Percentiles rank a stretch among this genome's conserved stretches.
These are phyloP conservation scores for Nomada ruficornis DNA, from an alignment of 2,888 invertebrate genomes.

Conservation along the genomic window DNA sequence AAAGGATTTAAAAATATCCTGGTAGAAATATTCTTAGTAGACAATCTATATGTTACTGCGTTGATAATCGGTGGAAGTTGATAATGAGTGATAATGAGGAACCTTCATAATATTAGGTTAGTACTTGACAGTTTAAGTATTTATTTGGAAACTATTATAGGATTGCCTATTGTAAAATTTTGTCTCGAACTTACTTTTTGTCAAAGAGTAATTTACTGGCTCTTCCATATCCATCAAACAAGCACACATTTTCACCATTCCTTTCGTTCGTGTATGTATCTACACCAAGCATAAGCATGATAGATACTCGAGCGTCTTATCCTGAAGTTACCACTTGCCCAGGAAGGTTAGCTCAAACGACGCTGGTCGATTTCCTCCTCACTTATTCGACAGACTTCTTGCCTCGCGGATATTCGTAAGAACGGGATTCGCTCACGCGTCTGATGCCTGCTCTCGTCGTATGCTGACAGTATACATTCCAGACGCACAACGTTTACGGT, in stretches of 20 bases:
- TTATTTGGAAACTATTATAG: no score
- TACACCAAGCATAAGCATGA: neutral
- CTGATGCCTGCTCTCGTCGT: constrained; percentile 42
- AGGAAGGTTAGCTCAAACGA: neutral
- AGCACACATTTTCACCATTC: neutral
- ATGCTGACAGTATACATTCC: constrained; percentile 53
- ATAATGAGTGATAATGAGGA: no score
- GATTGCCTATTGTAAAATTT: neutral
- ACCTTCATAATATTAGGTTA: no score
- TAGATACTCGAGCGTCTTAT: neutral
- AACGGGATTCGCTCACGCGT: constrained; percentile 34
- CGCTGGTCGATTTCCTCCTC: constrained; percentile 24
- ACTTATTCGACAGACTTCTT: constrained; percentile 25
- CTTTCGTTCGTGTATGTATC: neutral
- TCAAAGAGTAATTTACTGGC: no score
- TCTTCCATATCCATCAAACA: neutral
- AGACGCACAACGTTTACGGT: constrained; percentile 22
- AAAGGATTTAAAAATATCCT: no score
- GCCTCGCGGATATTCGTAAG: neutral
- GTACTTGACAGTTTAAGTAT: no score
- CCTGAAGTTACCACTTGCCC: neutral
- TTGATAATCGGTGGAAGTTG: no score
- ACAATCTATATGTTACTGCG: no score
- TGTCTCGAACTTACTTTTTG: no score
- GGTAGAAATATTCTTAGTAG: no score